Base-by-base conservation (phyloP, 2,797 vertebrate species). In the Enteromius viviparus region DNA sequence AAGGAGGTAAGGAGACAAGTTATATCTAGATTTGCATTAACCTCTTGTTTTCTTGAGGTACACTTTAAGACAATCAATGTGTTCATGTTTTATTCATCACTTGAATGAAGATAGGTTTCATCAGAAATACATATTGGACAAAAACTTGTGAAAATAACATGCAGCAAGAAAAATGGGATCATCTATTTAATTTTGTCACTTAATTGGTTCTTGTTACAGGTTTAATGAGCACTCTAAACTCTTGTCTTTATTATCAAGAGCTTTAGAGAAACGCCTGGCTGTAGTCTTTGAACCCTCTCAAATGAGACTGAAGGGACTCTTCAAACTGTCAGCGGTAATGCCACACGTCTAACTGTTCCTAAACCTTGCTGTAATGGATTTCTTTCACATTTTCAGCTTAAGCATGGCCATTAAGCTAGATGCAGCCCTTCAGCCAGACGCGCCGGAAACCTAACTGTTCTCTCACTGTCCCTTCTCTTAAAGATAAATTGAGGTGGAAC, bases 371-470 rank as follows among this genome's bases (percentile, higher is more conserved):
- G 45, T 84, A 84, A 88, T 85, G 80, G 84, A 87, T 89, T 81
- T 80, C 53, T 80, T 79, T 86, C 65, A 81, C 79, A 58, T 69
- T 83, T 85, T 80, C 49, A 53, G 68, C 79, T 87, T 82, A 84
- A 85, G 49, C 79, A 72, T 53, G 79, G 82, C 60, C 83, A 71
- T 64, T 85, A 45, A 23, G 62, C 70, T 76, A 76, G 26, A 66
- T 55, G 26, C 74, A 68, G 79, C 47, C 42, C 42, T 11, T 14
- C 47, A n/a, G 55, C 26, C 19, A 75, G 77, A 42, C 6, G 21
- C 29, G 40, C 23, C 53, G 85, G 88, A 87, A 88, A 85, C 76
- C 51, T 62, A 88, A 90, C 84, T 85, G 55, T 53, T 77, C n/a
- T 85, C 82, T 74, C 62, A 80, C 55, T 83, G 78, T 64, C 72